Evolutionary conservation across 2,113 vertebrate genomes (phyloP).

Genomic region (Aptenodytes forsteri): DNA sequence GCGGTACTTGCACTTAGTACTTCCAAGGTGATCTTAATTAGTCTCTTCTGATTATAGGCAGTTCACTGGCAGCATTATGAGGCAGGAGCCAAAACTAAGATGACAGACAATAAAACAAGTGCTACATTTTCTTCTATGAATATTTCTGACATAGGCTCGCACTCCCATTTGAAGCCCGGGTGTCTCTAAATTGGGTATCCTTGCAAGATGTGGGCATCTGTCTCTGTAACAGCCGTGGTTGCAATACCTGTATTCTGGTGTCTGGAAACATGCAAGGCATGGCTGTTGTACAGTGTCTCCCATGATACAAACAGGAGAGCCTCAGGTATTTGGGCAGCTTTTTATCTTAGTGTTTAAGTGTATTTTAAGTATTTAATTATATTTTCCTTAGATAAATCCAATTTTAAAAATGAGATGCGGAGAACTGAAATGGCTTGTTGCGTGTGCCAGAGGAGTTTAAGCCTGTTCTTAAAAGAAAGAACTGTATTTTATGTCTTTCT

Average conservation of each 20-base stretch:
- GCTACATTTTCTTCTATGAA: not conserved
- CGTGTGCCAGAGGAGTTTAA: not conserved
- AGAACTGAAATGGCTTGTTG: not conserved
- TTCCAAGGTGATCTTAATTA: not conserved
- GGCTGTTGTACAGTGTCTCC: not conserved
- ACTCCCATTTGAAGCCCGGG: not conserved
- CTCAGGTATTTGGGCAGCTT: not conserved
- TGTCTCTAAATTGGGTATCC: not conserved
- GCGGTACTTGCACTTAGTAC: not conserved
- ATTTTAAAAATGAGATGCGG: not conserved
- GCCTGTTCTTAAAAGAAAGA: not conserved
- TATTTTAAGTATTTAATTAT: not conserved
- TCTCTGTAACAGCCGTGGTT: not conserved
- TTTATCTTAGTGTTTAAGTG: not conserved
- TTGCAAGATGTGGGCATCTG: not conserved
- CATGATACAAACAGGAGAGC: fast-evolving
- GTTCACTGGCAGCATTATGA: not conserved
- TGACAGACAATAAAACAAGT: not conserved
- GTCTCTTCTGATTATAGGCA: not conserved
- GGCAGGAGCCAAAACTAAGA: not conserved
- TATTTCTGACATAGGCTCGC: fast-evolving
- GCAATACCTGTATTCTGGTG: fast-evolving
- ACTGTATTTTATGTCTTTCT: not conserved
- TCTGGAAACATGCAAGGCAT: fast-evolving
- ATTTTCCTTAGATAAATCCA: not conserved